Base-by-base conservation (phyloP, 2,113 vertebrate species). In the Syngnathus floridae region DNA sequence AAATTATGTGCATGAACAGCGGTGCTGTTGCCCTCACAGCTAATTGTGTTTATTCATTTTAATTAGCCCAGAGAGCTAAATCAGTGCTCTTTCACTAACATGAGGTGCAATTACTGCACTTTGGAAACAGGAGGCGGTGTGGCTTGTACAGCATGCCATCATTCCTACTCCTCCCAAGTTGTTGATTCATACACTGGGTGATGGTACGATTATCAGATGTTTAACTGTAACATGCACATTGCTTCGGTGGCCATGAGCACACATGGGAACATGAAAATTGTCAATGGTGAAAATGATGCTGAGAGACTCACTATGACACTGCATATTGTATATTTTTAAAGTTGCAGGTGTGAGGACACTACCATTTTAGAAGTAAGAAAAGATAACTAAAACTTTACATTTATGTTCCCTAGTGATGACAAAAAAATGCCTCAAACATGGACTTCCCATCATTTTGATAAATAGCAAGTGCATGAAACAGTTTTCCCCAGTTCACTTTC, bases 41-140 rank as follows among this genome's bases (percentile, higher is more conserved):
- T 89, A 89, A 90, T 90, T 90, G 81, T 91, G 86, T 90, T 88
- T 90, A 89, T 90, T 89, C 78, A 80, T 90, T 88, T 90, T 89
- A 88, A 91, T 92, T 89, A 88, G 84, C 84, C 86, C 82, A 63
- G 78, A 89, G 87, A 87, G 83, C 86, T 88, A 89, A 90, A 90
- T 90, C 84, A 81, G 86, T 75, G 79, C 88, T 84, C 87, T 81
- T 83, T 82, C 73, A 73, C 70, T 61, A 59, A 83, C 83, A 79
- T 64, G 62, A 86, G 82, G 78, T 79, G 84, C 86, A 84, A 88
- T 89, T 88, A 86, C 79, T 82, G 78, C 79, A 72, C 45, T 67
- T 72, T 84, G 76, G 84, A 86, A 85, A 87, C 80, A 70, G 66
- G 62, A 79, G 67, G 74, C 65, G 52, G 65, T 63, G 65, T 78